phyloP scores from a whole-genome alignment of 2,888 invertebrate genomes.

The Serrognathus titanus region DNA sequence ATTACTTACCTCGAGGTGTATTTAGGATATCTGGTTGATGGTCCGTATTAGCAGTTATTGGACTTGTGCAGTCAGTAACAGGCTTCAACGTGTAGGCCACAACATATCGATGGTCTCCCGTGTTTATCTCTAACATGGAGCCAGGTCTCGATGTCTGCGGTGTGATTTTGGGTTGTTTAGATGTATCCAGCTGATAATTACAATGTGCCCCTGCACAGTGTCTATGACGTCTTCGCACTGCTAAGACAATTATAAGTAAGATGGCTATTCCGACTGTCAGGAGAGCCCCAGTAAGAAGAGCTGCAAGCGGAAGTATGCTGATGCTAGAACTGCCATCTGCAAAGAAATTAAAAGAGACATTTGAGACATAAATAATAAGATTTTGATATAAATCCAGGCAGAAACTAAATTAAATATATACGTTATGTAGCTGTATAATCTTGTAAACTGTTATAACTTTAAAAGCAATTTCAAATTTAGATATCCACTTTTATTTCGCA shows the following conservation, averaged over 20 bases:
- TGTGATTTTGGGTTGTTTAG: conserved; percentile 54
- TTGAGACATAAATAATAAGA: no score
- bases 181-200: conserved; percentile 44
- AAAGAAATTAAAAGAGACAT: conserved; percentile 24
- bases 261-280: conserved; percentile 63
- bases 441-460: no score
- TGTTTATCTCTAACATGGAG: conserved; percentile 70
- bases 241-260: conserved; percentile 62
- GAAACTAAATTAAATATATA: no score
- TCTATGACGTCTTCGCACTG: conserved; percentile 57
- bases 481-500: no score
- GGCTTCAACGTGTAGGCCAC: conserved; percentile 83
- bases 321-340: conserved; percentile 67
- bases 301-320: conserved; percentile 69
- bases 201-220: conserved; percentile 45
- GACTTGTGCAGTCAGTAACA: conserved; percentile 43
- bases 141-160: conserved; percentile 45
- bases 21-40: conserved; percentile 66
- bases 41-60: conserved; percentile 35
- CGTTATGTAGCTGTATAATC: no score
- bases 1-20: conserved; percentile 64
- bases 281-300: conserved; percentile 64
- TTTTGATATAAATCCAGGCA: no score
- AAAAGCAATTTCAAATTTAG: no score
- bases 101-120: conserved; percentile 79